phyloP scores from a whole-genome alignment of 2,888 invertebrate genomes.

The Dione juno region DNA sequence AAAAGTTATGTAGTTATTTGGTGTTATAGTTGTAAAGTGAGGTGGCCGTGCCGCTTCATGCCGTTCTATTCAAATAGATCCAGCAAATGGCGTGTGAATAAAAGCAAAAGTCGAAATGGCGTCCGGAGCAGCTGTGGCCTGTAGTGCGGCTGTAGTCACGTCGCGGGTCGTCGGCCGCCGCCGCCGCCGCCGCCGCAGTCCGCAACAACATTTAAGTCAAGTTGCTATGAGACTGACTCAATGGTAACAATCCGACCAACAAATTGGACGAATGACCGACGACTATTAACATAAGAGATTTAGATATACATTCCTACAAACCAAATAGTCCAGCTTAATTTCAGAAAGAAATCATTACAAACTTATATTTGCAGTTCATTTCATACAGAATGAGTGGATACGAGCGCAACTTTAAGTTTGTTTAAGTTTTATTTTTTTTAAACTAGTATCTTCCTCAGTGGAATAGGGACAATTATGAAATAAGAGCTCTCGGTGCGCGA shows the following conservation, averaged over 20 bases:
- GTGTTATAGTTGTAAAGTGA: no score
- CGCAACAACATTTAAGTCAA: slow-evolving; percentile 20
- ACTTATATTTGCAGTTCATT: no score
- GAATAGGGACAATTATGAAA: no score
- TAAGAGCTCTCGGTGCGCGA: no score
- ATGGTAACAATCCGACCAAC: slow-evolving; percentile 15
- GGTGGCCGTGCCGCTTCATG: background rate
- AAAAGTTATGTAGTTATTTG: background rate
- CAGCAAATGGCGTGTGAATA: slow-evolving; percentile 32
- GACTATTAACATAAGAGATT: no score
- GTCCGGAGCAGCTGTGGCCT: slow-evolving; percentile 25
- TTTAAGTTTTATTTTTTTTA: no score
- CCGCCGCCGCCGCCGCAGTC: slow-evolving; percentile 14
- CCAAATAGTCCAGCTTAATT: background rate
- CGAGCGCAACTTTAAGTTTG: no score
- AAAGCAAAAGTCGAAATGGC: slow-evolving; percentile 37
- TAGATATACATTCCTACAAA: no score
- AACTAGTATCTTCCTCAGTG: no score
- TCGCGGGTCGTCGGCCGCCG: slow-evolving; percentile 43
- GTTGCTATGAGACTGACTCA: slow-evolving; percentile 7
- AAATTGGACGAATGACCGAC: background rate
- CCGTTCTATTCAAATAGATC: background rate
- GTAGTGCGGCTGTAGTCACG: slow-evolving; percentile 33
- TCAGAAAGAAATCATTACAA: no score
- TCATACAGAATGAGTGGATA: no score